phyloP scores from a whole-genome alignment of 2,113 vertebrate genomes.

The Hippolais icterina region DNA sequence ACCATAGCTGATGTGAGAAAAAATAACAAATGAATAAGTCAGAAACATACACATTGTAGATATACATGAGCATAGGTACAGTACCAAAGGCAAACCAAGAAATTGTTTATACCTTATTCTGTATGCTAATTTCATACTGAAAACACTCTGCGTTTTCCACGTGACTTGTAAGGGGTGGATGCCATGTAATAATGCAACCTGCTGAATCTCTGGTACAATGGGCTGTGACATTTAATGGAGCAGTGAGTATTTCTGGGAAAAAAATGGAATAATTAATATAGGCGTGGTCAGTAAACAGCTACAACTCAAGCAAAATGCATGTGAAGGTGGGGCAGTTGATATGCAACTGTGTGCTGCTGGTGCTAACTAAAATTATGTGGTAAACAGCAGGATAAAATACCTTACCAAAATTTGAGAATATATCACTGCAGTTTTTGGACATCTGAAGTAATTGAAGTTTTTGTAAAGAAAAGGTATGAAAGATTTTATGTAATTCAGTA shows the following conservation, averaged over 20 bases:
- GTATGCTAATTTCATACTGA: constrained; percentile 48
- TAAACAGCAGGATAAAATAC: not conserved
- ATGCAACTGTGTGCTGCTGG: not conserved
- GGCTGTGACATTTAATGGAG: constrained; percentile 30
- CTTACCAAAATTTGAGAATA: not conserved
- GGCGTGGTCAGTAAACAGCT: not conserved
- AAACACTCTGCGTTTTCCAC: fast-evolving
- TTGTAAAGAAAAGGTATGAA: not conserved
- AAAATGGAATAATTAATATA: not conserved
- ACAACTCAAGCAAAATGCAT: not conserved
- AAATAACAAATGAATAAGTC: not conserved
- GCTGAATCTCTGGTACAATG: not conserved
- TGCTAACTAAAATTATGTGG: not conserved
- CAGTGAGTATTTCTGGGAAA: constrained; percentile 33
- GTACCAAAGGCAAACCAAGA: not conserved
- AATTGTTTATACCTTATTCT: constrained; percentile 17
- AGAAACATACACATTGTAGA: not conserved
- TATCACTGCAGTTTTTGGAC: not conserved
- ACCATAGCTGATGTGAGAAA: not conserved
- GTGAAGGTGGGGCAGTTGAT: not conserved
- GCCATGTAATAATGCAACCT: constrained; percentile 2
- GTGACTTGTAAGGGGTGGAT: not conserved
- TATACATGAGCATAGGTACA: fast-evolving
- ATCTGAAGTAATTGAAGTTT: not conserved
- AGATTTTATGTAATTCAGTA: not conserved